Evolutionary conservation across 2,797 vertebrate species (phyloP), one percentile per base, ranked within the genome.

Genomic region (Aphelocoma californica): DNA sequence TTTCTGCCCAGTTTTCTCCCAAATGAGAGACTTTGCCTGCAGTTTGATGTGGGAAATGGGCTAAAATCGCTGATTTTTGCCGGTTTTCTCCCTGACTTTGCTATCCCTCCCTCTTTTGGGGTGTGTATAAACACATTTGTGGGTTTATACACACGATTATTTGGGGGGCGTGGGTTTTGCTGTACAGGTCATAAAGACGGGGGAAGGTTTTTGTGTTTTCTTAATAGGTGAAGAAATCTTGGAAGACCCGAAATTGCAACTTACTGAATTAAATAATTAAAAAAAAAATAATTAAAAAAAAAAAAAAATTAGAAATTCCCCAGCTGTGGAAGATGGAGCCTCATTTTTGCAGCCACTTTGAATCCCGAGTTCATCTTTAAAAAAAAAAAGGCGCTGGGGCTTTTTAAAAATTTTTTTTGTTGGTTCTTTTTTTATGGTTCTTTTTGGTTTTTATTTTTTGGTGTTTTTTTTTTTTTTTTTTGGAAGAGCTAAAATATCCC

Each of bases 221-320:
- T 97, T 96, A 98, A 97, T 98, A 98, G 98, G 98, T 98, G 97
- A 98, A 98, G 98, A 98, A 93, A 96, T 93, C 98, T 97, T 93
- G 95, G 98, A 98, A 98, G 98, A 98, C 95, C 94, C 91, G 98
- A 98, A 97, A 97, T 98, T 97, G 97, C 97, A 97, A 93, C 95
- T 97, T 97, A 96, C 81, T 97, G 96, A 97, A 96, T 73, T 74
- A 97, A 96, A 94, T 95, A 50, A 73, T 86, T 15, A 50, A 93
- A 82, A 92, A 92, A 95, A 82, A 77, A 47, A 78, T 14, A 40
- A 75, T 18, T 13, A 90, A 81, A 75, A 66, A 80, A 90, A 81
- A 75, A 70, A 82, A 23, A 84, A 74, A 60, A 32, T 53, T 90
- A 71, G 51, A 15, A 88, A 42, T 88, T 96, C 58, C 60, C 96